Evolutionary conservation across 2,888 invertebrate genomes (phyloP).

Genomic region (Oxyteleia sp.): DNA sequence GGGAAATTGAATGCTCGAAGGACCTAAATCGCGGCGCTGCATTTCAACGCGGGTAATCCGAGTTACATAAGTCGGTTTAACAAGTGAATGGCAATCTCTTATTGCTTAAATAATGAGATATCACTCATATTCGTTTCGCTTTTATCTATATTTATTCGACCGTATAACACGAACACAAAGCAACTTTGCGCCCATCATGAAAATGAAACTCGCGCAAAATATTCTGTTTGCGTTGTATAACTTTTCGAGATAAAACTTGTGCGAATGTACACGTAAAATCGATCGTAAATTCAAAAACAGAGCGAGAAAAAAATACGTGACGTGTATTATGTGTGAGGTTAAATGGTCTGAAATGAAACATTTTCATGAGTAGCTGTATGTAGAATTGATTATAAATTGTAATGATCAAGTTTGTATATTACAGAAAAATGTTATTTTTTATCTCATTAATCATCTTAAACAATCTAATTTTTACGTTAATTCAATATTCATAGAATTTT

Average conservation of each 20-base stretch:
- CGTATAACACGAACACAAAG: constrained; percentile 48
- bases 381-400: no score
- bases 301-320: not conserved
- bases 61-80: constrained; percentile 18
- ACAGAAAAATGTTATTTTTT: no score
- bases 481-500: no score
- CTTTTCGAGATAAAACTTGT: constrained; percentile 32
- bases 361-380: no score
- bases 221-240: constrained; percentile 51
- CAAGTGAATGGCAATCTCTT: constrained; percentile 10
- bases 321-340: not conserved
- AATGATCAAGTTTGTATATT: not conserved
- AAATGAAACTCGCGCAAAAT: constrained; percentile 54
- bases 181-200: constrained; percentile 39
- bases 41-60: constrained; percentile 4
- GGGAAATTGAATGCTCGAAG: not conserved
- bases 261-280: constrained; percentile 21
- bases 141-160: constrained; percentile 52
- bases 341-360: no score
- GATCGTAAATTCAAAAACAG: constrained; percentile 35
- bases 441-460: no score
- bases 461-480: no score
- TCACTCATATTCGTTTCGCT: constrained; percentile 32
- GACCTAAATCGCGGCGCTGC: not conserved
- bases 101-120: constrained; percentile 58